These are phyloP conservation scores for Halocaridina rubra DNA, from an alignment of 2,888 invertebrate species.

Conservation along the genomic window DNA sequence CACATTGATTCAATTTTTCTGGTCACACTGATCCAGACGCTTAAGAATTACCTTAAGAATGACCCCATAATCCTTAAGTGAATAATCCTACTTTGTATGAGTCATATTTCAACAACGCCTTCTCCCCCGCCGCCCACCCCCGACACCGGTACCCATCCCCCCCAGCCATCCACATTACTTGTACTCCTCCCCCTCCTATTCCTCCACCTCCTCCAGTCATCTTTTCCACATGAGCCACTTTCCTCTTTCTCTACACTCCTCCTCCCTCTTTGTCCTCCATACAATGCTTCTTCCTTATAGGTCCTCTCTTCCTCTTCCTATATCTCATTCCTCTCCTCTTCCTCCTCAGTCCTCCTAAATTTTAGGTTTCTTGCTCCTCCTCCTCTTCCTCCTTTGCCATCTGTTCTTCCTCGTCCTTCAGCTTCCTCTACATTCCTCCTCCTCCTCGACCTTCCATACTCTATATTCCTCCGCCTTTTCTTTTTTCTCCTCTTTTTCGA, in stretches of 20 bases:
- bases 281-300: background rate
- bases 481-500: background rate
- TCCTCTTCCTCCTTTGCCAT: background rate
- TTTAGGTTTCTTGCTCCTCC: background rate
- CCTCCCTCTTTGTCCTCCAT: background rate
- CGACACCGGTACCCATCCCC: too few relatives aligned
- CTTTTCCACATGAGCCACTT: too few relatives aligned
- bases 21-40: too few relatives aligned
- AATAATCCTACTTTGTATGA: too few relatives aligned
- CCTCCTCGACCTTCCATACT: constrained; percentile 2
- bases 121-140: too few relatives aligned
- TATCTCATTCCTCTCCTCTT: background rate
- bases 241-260: background rate
- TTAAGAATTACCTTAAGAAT: too few relatives aligned
- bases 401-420: background rate
- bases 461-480: background rate
- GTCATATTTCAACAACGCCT: too few relatives aligned
- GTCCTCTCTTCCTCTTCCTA: background rate
- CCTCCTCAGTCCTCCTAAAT: background rate
- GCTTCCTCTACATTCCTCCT: background rate
- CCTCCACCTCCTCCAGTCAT: too few relatives aligned
- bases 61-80: too few relatives aligned
- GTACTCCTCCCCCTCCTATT: too few relatives aligned
- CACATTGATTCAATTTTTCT: too few relatives aligned
- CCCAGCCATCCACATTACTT: too few relatives aligned